Evolutionary conservation across 2,113 vertebrate genomes (phyloP).

Genomic region (Pangasianodon hypophthalmus): DNA sequence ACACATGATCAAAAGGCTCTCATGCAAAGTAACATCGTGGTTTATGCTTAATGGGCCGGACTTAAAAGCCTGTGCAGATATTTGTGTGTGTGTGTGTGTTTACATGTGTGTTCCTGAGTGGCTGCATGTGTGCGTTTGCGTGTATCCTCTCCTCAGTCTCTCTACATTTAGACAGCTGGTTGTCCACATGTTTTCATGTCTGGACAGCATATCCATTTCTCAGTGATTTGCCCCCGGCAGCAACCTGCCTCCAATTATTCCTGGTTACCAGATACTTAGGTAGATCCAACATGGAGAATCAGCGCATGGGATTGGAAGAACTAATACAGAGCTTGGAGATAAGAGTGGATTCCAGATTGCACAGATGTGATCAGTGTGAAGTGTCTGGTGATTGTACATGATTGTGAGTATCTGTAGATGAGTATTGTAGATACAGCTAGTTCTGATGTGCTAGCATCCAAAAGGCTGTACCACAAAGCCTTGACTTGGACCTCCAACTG

Average conservation of each 20-base stretch:
- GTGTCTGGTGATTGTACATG: not conserved
- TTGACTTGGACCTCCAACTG: not conserved
- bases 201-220: slow-evolving; percentile 30
- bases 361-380: not conserved
- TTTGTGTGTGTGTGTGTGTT: slow-evolving; percentile 24
- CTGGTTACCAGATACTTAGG: not conserved
- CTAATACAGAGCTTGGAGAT: not conserved
- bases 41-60: slow-evolving; percentile 17
- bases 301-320: not conserved
- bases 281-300: slow-evolving; percentile 16
- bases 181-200: slow-evolving; percentile 40
- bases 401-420: not conserved
- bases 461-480: not conserved
- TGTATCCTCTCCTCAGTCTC: slow-evolving; percentile 9
- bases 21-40: slow-evolving; percentile 40
- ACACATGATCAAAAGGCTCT: slow-evolving; percentile 52
- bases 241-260: slow-evolving; percentile 36
- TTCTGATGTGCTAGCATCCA: not conserved
- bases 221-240: not conserved
- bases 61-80: slow-evolving; percentile 26
- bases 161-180: slow-evolving; percentile 42
- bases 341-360: not conserved
- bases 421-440: not conserved
- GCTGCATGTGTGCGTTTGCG: slow-evolving; percentile 28
- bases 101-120: slow-evolving; percentile 12